Conservation (phyloP, 1,140 invertebrate genomes). For the Apis dorsata region DNA sequence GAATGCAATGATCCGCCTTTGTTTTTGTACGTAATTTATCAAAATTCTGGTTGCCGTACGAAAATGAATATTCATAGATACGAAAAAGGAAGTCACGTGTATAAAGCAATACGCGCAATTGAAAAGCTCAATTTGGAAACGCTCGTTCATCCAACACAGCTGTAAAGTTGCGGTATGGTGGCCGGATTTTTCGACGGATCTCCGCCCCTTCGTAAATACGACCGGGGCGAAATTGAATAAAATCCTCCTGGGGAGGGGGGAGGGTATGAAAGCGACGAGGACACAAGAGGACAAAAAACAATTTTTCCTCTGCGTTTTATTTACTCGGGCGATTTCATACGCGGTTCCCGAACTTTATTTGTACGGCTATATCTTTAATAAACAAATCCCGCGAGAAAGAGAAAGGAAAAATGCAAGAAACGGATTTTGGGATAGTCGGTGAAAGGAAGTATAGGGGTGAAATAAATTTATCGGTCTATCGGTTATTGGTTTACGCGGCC, state of each 20-base stretch:
- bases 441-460: not conserved
- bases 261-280: not conserved
- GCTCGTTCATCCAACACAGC: conserved; percentile 6
- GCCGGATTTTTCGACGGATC: conserved; percentile 8
- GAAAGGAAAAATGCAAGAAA: not conserved
- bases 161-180: not conserved
- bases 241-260: not conserved
- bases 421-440: not conserved
- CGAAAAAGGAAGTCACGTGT: no score
- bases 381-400: not conserved
- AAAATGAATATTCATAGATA: no score
- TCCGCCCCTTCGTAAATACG: not conserved
- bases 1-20: no score
- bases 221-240: conserved; percentile 12
- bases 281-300: conserved; percentile 4
- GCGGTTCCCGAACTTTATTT: not conserved
- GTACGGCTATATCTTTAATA: not conserved
- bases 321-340: not conserved
- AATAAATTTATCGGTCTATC: conserved; percentile 2
- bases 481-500: not conserved
- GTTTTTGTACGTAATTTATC: no score
- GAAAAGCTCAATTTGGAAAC: not conserved
- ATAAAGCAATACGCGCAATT: not conserved
- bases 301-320: not conserved
- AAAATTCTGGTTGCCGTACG: no score